Evolutionary conservation across 2,797 vertebrate species (phyloP).

Genomic region (Tachyglossus aculeatus): DNA sequence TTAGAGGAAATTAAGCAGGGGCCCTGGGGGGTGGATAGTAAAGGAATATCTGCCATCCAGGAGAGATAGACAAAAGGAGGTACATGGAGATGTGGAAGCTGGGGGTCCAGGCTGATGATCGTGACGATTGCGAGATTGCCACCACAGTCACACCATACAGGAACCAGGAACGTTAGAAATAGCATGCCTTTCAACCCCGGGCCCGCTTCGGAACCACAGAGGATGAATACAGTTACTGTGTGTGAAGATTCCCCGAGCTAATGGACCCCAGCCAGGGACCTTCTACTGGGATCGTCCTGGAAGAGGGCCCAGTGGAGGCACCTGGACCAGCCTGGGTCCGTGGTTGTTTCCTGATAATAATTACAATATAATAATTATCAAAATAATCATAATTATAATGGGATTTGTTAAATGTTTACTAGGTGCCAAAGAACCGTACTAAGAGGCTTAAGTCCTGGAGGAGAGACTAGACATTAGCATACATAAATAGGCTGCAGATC

Average conservation of each 20-base stretch:
- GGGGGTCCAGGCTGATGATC: conserved; percentile 29
- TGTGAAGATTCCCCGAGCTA: conserved; percentile 40
- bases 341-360: too few relatives aligned
- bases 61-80: conserved; percentile 2
- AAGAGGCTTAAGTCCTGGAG: too few relatives aligned
- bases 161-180: conserved; percentile 39
- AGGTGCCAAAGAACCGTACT: too few relatives aligned
- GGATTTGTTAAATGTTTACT: too few relatives aligned
- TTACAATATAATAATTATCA: too few relatives aligned
- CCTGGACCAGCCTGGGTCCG: too few relatives aligned
- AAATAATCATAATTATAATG: too few relatives aligned
- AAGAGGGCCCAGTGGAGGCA: too few relatives aligned
- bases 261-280: too few relatives aligned
- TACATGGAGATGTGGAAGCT: conserved; percentile 1
- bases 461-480: too few relatives aligned
- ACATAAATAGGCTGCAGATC: too few relatives aligned
- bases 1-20: not conserved
- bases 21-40: not conserved
- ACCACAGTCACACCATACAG: conserved; percentile 42
- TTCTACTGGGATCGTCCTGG: too few relatives aligned
- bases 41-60: not conserved
- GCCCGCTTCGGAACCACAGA: conserved; percentile 32
- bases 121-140: conserved; percentile 42
- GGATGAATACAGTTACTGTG: conserved; percentile 32
- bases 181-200: not conserved